Percentiles rank a stretch among this genome's conserved stretches.
phyloP scores from a whole-genome alignment of 2,113 vertebrate species.

The Prionailurus viverrinus region DNA sequence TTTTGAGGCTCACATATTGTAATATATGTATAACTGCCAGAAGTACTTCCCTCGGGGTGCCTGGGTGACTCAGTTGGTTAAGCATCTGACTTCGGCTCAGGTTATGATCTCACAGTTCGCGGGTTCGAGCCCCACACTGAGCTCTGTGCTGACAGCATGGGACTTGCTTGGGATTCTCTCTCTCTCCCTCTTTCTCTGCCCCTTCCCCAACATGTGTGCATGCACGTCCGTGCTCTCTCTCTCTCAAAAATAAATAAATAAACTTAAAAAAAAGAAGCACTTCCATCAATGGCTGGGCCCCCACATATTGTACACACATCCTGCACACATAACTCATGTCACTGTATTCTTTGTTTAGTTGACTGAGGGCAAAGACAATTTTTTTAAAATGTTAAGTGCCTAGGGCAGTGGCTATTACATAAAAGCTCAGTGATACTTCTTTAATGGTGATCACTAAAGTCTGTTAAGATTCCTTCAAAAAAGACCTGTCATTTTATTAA shows the following conservation, averaged over 20 bases:
- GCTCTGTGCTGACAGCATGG: too few species aligned
- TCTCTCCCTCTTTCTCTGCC: too few species aligned
- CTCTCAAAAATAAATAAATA: too few species aligned
- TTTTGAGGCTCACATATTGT: not conserved
- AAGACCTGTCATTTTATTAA: not conserved
- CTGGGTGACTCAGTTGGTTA: too few species aligned
- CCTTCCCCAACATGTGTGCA: too few species aligned
- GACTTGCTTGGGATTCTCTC: too few species aligned
- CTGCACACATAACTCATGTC: not conserved
- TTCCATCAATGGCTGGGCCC: not conserved
- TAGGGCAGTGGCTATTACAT: not conserved
- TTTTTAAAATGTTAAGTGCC: not conserved
- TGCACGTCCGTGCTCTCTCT: too few species aligned
- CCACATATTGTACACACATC: not conserved
- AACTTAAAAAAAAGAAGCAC: not conserved
- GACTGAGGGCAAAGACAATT: not conserved
- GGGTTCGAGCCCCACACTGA: too few species aligned
- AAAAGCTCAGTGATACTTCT: not conserved
- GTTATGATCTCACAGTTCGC: too few species aligned
- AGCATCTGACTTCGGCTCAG: too few species aligned
- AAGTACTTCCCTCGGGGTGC: not conserved
- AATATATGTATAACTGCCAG: not conserved
- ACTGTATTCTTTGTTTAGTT: not conserved
- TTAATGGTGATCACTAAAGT: not conserved
- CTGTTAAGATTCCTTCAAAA: conserved; percentile 30